A percentile compares a stretch with the other conserved stretches of the same genome.
Evolutionary conservation across 2,797 vertebrate species (phyloP).

Genomic region (Gallinago stenura): DNA sequence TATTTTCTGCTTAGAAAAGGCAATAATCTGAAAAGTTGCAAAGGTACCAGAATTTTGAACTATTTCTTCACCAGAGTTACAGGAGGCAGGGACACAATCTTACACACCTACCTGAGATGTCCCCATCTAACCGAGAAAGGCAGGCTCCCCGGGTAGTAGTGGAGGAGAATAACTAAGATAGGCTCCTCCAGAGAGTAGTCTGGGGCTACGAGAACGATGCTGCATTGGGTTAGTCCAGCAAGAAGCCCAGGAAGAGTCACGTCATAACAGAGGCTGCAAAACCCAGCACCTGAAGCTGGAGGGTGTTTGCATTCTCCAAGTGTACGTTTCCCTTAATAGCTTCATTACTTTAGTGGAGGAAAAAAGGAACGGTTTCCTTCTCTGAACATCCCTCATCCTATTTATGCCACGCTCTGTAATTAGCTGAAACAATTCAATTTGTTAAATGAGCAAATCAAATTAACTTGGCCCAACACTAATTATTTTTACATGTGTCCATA

Average conservation of each 20-base stretch:
- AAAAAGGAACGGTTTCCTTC: background rate
- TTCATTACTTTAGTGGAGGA: background rate
- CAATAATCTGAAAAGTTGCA: background rate
- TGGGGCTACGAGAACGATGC: rapidly evolving
- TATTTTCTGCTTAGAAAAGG: background rate
- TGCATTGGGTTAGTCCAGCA: background rate
- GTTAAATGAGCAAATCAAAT: slow-evolving; percentile 50
- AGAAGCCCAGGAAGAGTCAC: background rate
- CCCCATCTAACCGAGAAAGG: background rate
- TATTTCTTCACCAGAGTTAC: background rate
- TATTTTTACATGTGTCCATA: background rate
- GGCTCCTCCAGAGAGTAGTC: background rate
- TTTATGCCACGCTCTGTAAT: background rate
- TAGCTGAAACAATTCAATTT: slow-evolving; percentile 45
- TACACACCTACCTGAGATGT: background rate
- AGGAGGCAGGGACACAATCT: background rate
- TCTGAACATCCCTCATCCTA: background rate
- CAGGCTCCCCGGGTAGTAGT: background rate
- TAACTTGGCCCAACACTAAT: slow-evolving; percentile 18
- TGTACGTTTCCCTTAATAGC: background rate
- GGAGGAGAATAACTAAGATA: background rate
- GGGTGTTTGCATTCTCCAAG: background rate
- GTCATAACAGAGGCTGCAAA: background rate
- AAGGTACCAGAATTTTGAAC: background rate
- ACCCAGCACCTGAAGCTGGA: background rate